These are phyloP conservation scores for Cottus gobio DNA, from an alignment of 2,113 vertebrate species.

Conservation along the genomic window DNA sequence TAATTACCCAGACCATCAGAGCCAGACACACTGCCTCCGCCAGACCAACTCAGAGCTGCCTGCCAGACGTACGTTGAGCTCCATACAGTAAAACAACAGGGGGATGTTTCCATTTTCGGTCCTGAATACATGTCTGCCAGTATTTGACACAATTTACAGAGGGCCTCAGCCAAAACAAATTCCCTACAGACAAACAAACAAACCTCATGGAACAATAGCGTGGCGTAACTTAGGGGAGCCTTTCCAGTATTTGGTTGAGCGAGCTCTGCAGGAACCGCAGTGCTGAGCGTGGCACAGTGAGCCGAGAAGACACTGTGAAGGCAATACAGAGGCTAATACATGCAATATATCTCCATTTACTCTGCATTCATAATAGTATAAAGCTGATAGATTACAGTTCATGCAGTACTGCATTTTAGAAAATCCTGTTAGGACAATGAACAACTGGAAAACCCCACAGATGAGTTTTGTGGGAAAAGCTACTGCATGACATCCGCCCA, in stretches of 20 bases:
- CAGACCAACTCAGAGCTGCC: constrained; percentile 45
- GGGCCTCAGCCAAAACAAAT: constrained; percentile 47
- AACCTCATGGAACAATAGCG: constrained; percentile 65
- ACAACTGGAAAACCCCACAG: constrained; percentile 17
- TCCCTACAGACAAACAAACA: constrained; percentile 73
- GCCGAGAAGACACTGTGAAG: neutral
- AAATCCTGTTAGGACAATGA: constrained; percentile 23
- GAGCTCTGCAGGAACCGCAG: constrained; percentile 29
- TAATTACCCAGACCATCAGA: constrained; percentile 71
- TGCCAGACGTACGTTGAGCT: constrained; percentile 53
- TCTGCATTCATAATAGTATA: neutral
- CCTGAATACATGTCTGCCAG: constrained; percentile 51
- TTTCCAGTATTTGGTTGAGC: constrained; percentile 45
- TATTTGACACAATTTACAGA: constrained; percentile 60
- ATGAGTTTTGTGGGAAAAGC: constrained; percentile 53
- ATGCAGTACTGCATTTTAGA: neutral
- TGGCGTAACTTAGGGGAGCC: constrained; percentile 42
- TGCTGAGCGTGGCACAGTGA: constrained; percentile 12
- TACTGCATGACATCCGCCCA: constrained; percentile 53
- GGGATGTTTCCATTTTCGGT: constrained; percentile 55
- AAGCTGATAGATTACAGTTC: neutral
- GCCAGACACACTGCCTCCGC: constrained; percentile 64
- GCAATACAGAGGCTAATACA: constrained; percentile 1
- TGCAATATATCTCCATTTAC: neutral
- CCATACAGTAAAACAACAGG: constrained; percentile 62